Evolutionary conservation across 2,797 vertebrate genomes (phyloP).

Genomic region (Notamacropus eugenii): DNA sequence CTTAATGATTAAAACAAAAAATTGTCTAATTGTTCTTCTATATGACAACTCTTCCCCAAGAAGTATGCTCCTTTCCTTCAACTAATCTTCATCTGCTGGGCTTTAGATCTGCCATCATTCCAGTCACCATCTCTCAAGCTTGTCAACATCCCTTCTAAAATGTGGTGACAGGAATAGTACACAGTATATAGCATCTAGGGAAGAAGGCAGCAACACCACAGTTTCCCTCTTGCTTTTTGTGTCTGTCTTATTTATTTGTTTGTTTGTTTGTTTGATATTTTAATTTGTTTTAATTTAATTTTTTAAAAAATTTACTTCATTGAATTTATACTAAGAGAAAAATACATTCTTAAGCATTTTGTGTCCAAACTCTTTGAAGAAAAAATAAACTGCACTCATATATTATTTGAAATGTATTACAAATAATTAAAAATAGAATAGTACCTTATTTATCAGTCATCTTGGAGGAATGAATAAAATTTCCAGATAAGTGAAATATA

Average conservation of each 20-base stretch:
- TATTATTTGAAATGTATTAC: not conserved
- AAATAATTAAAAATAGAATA: not conserved
- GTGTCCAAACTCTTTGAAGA: not conserved
- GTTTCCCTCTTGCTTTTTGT: not conserved
- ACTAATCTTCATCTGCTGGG: not conserved
- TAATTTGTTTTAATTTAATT: not conserved
- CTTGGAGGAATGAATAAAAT: not conserved
- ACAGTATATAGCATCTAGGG: not conserved
- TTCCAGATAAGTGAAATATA: not conserved
- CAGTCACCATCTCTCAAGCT: not conserved
- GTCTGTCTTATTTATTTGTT: not conserved
- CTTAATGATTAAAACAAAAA: not conserved
- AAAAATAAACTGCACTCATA: not conserved
- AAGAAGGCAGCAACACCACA: not conserved
- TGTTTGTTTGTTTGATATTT: not conserved
- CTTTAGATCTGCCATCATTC: not conserved
- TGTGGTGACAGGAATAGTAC: not conserved
- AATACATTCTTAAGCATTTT: not conserved
- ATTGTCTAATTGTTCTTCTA: not conserved
- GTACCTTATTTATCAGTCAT: not conserved
- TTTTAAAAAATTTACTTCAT: not conserved
- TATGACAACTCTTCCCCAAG: not conserved
- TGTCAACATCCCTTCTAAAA: not conserved
- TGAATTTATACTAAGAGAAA: not conserved
- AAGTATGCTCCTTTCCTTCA: not conserved